Evolutionary conservation across 2,113 vertebrate species (phyloP).

Genomic region (Neogobius melanostomus): DNA sequence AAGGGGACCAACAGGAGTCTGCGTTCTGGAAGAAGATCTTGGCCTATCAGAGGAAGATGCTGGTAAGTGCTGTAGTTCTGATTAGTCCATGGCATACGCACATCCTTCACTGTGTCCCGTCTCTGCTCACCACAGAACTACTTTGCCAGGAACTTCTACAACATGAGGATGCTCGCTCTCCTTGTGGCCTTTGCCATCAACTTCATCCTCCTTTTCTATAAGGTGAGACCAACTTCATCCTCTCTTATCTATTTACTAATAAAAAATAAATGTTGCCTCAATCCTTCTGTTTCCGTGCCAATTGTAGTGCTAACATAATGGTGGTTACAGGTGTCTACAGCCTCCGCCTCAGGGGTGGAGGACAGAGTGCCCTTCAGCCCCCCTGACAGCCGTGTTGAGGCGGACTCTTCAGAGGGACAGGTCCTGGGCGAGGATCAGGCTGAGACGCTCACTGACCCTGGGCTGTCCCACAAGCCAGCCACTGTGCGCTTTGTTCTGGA

Average conservation of each 20-base stretch:
- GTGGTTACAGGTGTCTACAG: conserved; percentile 86
- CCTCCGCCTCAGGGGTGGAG: conserved; percentile 81
- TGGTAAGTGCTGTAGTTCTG: conserved; percentile 72
- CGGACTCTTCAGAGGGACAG: conserved; percentile 60
- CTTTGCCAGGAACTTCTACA: conserved; percentile 98
- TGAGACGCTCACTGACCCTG: conserved; percentile 42
- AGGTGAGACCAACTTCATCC: conserved; percentile 76
- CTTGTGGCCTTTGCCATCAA: conserved; percentile 98
- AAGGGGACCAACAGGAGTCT: conserved; percentile 89
- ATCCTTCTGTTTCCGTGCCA: neutral
- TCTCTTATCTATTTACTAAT: neutral
- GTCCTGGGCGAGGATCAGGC: conserved; percentile 23
- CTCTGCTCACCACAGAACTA: conserved; percentile 84
- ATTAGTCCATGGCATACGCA: neutral
- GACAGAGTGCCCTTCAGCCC: conserved; percentile 75
- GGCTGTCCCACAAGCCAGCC: conserved; percentile 62
- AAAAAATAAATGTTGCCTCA: neutral
- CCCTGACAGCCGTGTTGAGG: conserved; percentile 53
- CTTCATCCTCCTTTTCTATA: conserved; percentile 97
- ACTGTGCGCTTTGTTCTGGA: conserved; percentile 91
- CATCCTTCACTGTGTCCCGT: neutral
- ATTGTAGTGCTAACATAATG: too few relatives aligned
- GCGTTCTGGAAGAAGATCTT: conserved; percentile 95
- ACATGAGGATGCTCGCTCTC: conserved; percentile 97
- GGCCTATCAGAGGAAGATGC: conserved; percentile 92